Evolutionary conservation across 2,797 vertebrate genomes (phyloP).

Genomic region (Sebastes hopkinsi): DNA sequence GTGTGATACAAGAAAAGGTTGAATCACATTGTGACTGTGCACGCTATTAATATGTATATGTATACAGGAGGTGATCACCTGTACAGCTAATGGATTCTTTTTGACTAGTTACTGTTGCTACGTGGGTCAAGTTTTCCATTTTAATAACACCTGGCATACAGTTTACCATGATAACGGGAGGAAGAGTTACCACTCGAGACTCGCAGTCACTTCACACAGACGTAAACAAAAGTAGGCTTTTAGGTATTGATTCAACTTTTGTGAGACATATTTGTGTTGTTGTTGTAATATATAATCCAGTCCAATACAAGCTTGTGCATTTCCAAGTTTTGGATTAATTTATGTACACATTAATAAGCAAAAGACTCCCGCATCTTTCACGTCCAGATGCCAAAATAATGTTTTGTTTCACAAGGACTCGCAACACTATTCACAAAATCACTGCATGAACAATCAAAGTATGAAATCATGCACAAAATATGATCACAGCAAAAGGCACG

Average conservation of each 20-base stretch:
- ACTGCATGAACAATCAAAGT: background rate
- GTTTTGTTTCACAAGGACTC: background rate
- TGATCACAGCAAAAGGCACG: background rate
- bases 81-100: background rate
- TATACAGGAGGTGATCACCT: background rate
- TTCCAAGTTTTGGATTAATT: background rate
- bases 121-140: too few relatives aligned
- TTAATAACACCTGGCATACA: too few relatives aligned
- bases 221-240: background rate
- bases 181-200: background rate
- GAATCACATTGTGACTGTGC: background rate
- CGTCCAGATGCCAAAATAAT: background rate
- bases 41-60: background rate
- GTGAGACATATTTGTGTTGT: background rate
- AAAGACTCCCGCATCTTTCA: background rate
- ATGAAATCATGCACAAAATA: too few relatives aligned
- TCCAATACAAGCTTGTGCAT: background rate
- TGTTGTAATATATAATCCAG: background rate
- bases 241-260: constrained; percentile 26
- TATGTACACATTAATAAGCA: background rate
- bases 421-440: background rate
- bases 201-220: background rate
- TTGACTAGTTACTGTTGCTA: too few relatives aligned
- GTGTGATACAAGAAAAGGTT: background rate
- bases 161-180: background rate